Conservation (phyloP, 2,888 invertebrate species). For the Chironomus tentans region DNA sequence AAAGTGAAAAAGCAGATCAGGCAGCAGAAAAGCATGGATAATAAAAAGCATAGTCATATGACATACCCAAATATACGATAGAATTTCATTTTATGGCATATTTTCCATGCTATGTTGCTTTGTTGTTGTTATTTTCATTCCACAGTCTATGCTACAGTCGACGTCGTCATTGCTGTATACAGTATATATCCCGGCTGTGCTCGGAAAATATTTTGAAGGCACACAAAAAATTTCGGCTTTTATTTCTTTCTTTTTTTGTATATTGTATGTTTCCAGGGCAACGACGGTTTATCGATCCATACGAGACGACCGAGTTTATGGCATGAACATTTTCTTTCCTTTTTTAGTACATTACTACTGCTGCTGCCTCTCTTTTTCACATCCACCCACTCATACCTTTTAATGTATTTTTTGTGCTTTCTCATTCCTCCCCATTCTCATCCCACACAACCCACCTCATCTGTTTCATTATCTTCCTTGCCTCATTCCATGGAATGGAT, state of each 20-base stretch:
- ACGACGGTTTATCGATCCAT: conserved; percentile 18
- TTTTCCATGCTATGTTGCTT: neutral
- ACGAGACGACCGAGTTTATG: conserved; percentile 16
- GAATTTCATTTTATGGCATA: conserved; percentile 12
- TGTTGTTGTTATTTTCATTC: conserved; percentile 10
- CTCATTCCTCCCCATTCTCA: neutral
- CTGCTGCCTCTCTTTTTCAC: neutral
- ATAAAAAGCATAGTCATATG: conserved; percentile 21
- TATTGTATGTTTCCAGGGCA: conserved; percentile 14
- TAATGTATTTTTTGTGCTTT: neutral
- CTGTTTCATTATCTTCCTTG: neutral
- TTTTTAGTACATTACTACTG: neutral
- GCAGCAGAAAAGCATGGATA: neutral
- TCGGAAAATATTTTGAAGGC: too few species aligned
- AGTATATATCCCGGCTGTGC: too few species aligned
- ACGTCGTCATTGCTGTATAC: too few species aligned
- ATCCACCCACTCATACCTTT: neutral
- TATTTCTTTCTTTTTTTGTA: neutral
- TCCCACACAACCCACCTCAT: neutral
- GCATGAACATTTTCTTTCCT: conserved; percentile 5
- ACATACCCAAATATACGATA: conserved; percentile 21
- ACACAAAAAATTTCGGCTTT: conserved; percentile 1
- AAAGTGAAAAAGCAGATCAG: neutral
- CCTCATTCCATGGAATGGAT: neutral
- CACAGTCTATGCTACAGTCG: neutral